Evolutionary conservation across 2,888 invertebrate genomes (phyloP), one percentile per base, ranked within the genome.

Genomic region (Stegana nigrithorax): DNA sequence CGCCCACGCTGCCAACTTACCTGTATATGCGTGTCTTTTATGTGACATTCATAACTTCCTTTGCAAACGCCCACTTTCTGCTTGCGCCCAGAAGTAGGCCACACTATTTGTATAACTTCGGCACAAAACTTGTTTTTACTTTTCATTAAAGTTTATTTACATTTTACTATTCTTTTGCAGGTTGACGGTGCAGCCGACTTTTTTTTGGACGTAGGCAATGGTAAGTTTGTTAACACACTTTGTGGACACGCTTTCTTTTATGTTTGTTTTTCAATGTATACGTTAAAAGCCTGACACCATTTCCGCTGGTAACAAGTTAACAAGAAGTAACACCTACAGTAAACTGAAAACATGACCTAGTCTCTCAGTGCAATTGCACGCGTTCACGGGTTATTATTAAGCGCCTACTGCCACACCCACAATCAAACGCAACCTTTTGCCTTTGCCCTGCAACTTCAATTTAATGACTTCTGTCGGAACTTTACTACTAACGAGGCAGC

Each of bases 141-240:
- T 56, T 19, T 21, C 17, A 32, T 58, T 63, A 61, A 65, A 64
- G 70, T 59, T 59, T 50, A 25, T 12, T 55, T 42, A n/a, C 63
- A 51, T 64, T 65, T 53, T 29, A 44, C 10, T 26, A 7, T 61
- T 45, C 39, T 27, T 63, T 66, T 59, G 17, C 58, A 59, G 64
- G 57, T 58, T 53, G 50, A 44, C 67, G 19, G 51, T 23, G 59
- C 59, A 26, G 57, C 45, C 61, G 29, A 50, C 47, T 50, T 61
- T n/a, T n/a, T n/a, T n/a, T 32, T 27, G 42, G 50, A 50, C 29
- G 60, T 60, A 59, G 63, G 57, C 66, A 66, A 64, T 71, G 67
- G 64, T 65, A 66, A 70, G 71, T 65, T 68, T 19, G 12, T 1
- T 14, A 19, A 14, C 5, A 17, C 21, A 39, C 17, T 39, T 5